These are phyloP conservation scores for Ovibos moschatus DNA, from an alignment of 2,113 vertebrate genomes.

Conservation along the genomic window DNA sequence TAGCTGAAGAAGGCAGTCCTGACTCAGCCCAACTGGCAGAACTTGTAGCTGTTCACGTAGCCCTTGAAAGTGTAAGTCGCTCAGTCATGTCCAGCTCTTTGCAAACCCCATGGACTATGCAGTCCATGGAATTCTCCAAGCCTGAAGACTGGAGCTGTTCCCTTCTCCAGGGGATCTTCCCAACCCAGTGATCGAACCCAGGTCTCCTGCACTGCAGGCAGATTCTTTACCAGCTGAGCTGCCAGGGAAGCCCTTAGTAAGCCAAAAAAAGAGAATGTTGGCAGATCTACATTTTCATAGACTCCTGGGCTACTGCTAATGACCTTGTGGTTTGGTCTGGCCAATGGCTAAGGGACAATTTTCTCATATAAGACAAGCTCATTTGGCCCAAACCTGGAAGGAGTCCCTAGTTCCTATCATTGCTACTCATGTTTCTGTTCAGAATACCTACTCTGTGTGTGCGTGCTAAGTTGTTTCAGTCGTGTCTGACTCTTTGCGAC, in stretches of 20 bases:
- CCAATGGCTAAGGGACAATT: not conserved
- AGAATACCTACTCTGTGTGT: not conserved
- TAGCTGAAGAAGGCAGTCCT: not conserved
- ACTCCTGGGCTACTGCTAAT: not conserved
- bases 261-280: not conserved
- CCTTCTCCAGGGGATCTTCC: not conserved
- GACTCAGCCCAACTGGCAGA: not conserved
- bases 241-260: not conserved
- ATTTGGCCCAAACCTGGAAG: not conserved
- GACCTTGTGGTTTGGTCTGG: not conserved
- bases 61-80: not conserved
- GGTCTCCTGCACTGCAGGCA: not conserved
- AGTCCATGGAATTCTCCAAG: not conserved
- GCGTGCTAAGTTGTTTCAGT: not conserved
- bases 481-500: not conserved
- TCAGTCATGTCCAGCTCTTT: not conserved
- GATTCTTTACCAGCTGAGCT: not conserved
- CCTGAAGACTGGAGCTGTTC: not conserved
- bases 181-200: not conserved
- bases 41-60: not conserved
- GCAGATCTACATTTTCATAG: not conserved
- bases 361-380: not conserved
- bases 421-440: not conserved
- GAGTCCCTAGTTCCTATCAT: not conserved
- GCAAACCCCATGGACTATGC: not conserved